A percentile compares a stretch with the other conserved stretches of the same genome.
These are phyloP conservation scores for Ibycter americanus DNA, from an alignment of 2,797 vertebrate genomes.

Conservation along the genomic window DNA sequence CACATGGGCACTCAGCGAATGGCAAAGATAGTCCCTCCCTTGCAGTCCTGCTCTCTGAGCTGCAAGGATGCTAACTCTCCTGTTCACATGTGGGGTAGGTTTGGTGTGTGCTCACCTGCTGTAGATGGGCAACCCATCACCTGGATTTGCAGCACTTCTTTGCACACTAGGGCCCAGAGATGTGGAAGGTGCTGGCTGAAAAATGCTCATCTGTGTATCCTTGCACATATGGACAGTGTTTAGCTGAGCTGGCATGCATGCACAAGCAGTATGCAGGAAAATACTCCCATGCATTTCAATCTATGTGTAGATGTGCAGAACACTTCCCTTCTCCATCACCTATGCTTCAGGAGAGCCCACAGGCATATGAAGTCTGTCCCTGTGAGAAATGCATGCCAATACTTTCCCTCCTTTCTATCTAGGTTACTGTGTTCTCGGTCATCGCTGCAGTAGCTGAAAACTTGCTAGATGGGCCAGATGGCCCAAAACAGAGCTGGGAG, in stretches of 20 bases:
- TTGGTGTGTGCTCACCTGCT: neutral
- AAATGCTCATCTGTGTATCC: neutral
- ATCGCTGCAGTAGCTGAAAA: accelerated
- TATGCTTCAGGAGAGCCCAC: accelerated
- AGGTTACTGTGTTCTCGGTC: neutral
- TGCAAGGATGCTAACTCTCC: neutral
- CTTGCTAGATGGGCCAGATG: neutral
- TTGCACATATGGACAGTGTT: neutral
- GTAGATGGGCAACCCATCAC: neutral
- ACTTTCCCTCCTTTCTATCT: neutral
- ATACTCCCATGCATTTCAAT: neutral
- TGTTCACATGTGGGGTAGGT: accelerated
- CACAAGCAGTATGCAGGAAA: neutral
- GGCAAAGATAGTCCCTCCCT: neutral
- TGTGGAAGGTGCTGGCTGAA: neutral
- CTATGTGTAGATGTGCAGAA: neutral
- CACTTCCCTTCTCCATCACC: neutral
- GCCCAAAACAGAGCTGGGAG: neutral
- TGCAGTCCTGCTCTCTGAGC: neutral
- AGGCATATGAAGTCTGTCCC: too few relatives aligned
- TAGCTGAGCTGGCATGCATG: neutral
- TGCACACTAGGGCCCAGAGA: neutral
- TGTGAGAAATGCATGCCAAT: neutral
- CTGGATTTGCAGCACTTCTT: neutral
- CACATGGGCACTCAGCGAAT: neutral